phyloP scores from a whole-genome alignment of 2,797 vertebrate species.

The Phrynocephalus forsythii region DNA sequence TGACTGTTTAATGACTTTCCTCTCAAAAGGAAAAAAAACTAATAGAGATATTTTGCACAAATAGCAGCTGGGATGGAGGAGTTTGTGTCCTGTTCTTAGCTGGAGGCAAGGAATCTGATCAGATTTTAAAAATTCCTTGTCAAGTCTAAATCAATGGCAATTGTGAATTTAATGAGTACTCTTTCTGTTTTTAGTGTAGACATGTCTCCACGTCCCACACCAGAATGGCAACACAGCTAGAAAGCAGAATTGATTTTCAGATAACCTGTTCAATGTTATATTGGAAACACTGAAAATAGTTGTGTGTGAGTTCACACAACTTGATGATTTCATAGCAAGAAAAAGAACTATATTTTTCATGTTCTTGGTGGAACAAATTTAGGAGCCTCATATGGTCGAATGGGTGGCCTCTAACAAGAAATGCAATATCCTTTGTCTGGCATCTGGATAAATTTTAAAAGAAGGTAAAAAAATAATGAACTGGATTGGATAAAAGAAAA shows the following conservation, averaged over 20 bases:
- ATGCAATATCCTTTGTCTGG: not conserved
- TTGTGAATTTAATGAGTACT: no score
- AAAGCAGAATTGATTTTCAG: not conserved
- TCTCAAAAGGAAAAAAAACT: no score
- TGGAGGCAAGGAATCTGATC: no score
- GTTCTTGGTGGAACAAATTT: not conserved
- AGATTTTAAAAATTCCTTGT: no score
- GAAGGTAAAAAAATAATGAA: not conserved
- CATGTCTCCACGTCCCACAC: no score
- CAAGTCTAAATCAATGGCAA: no score
- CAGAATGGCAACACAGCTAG: not conserved
- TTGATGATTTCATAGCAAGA: slow-evolving; percentile 6
- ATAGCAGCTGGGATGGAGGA: no score
- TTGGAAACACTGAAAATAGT: not conserved
- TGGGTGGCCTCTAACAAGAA: not conserved
- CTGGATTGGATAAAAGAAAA: not conserved
- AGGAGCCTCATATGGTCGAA: not conserved
- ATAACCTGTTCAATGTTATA: not conserved
- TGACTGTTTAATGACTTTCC: no score
- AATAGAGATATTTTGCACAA: no score
- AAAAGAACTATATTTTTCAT: slow-evolving; percentile 13
- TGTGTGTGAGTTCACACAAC: not conserved
- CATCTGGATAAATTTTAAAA: slow-evolving; percentile 1
- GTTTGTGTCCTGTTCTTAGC: no score
- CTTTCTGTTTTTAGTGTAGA: no score